Percentiles rank a stretch among this genome's conserved stretches.
phyloP scores from a whole-genome alignment of 2,113 vertebrate species.

The Phoenicopterus ruber region DNA sequence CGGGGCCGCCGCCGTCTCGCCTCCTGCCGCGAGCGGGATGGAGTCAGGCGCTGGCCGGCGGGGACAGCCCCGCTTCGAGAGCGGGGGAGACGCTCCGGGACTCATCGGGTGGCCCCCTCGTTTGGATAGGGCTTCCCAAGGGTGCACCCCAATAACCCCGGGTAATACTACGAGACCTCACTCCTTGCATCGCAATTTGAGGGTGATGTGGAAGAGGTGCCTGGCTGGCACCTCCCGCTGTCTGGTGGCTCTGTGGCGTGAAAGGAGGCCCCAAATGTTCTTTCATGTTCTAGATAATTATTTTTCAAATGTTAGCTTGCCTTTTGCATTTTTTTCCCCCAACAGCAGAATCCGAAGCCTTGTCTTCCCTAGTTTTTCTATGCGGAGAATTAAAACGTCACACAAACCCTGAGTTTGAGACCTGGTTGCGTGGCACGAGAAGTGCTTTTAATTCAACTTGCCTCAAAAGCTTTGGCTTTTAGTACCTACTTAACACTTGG shows the following conservation, averaged over 20 bases:
- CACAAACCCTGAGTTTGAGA: neutral
- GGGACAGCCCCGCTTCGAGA: neutral
- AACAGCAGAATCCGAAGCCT: neutral
- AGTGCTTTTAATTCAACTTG: conserved; percentile 5
- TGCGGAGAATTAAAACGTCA: neutral
- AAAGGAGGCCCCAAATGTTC: neutral
- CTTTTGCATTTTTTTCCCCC: neutral
- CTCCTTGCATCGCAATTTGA: neutral
- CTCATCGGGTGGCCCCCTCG: fast-evolving
- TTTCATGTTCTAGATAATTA: neutral
- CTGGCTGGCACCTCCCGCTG: neutral
- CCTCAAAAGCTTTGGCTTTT: conserved; percentile 7
- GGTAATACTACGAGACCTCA: neutral
- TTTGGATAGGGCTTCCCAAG: neutral
- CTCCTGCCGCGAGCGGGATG: neutral
- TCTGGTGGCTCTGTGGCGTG: neutral
- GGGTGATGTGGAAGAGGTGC: neutral
- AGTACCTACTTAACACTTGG: neutral
- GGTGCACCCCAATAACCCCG: neutral
- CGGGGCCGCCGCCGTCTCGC: fast-evolving
- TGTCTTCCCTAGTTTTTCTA: neutral
- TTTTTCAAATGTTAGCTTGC: neutral
- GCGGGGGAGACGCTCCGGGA: fast-evolving
- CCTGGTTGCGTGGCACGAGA: neutral
- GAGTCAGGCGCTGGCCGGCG: neutral